These are phyloP conservation scores for Ecdyonurus torrentis DNA, from an alignment of 2,888 invertebrate genomes.

Conservation along the genomic window DNA sequence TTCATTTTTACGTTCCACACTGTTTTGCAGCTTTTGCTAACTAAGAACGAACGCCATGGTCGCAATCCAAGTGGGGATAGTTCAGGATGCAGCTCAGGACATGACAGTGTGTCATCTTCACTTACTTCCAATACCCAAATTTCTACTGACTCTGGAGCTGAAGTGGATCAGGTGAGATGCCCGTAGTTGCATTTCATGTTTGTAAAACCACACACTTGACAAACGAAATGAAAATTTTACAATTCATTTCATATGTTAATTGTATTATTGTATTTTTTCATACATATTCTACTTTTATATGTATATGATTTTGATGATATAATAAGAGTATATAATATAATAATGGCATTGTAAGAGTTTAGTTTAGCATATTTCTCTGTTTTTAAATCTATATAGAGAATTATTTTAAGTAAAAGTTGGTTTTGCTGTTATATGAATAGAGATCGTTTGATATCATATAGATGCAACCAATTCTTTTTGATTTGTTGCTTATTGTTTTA, in stretches of 20 bases:
- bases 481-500: no score
- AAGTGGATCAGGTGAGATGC: conserved; percentile 22
- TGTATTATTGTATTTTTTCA: not conserved
- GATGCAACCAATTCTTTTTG: no score
- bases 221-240: not conserved
- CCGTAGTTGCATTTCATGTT: not conserved
- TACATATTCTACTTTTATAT: not conserved
- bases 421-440: no score
- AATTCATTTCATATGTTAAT: not conserved
- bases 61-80: conserved; percentile 31
- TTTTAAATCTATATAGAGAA: no score
- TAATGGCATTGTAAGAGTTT: no score
- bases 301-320: no score
- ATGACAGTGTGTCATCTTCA: conserved; percentile 36
- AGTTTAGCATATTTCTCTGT: no score
- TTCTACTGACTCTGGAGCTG: conserved; percentile 30
- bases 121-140: conserved; percentile 33
- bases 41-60: conserved; percentile 24
- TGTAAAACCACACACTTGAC: not conserved
- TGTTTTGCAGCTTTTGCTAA: conserved; percentile 22
- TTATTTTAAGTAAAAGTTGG: no score
- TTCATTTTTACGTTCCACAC: no score
- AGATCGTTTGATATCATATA: no score
- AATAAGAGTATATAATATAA: no score
- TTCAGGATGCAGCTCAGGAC: conserved; percentile 38